These are phyloP conservation scores for Melipona quadrifasciata DNA, from an alignment of 1,140 invertebrate genomes.

Conservation along the genomic window DNA sequence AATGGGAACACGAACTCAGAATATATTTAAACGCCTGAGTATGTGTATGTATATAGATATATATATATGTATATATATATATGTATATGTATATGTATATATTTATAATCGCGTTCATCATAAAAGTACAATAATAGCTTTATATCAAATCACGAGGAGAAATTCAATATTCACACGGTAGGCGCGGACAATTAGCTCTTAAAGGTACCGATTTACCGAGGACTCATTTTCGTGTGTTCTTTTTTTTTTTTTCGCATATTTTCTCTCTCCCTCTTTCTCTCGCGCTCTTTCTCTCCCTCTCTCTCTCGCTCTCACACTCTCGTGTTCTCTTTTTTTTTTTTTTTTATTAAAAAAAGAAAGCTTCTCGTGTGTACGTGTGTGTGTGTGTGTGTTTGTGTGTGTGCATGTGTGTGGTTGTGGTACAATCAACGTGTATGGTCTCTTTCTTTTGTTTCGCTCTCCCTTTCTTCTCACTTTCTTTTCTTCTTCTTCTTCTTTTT, in stretches of 20 bases:
- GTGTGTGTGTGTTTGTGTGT: too few relatives aligned
- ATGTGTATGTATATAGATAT: conserved; percentile 31
- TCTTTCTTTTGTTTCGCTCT: background rate
- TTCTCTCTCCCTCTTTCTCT: background rate
- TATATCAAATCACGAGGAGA: conserved; percentile 80
- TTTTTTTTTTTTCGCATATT: background rate
- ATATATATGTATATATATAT: conserved; percentile 54
- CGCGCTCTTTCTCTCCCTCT: background rate
- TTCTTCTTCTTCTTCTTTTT: background rate
- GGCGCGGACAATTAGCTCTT: conserved; percentile 70
- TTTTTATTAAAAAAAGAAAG: conserved; percentile 15
- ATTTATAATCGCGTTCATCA: conserved; percentile 80
- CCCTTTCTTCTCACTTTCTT: background rate
- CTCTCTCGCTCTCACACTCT: background rate
- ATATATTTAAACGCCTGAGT: conserved; percentile 46
- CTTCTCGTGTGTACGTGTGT: background rate
- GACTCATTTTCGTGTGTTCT: conserved; percentile 46
- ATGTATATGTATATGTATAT: conserved; percentile 73
- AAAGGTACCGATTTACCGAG: conserved; percentile 67
- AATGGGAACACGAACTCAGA: conserved; percentile 46
- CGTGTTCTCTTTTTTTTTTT: background rate
- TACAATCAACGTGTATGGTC: conserved; percentile 24
- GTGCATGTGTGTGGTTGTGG: background rate
- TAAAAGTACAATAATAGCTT: conserved; percentile 81
- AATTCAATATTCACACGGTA: conserved; percentile 78